Percentiles rank a stretch among this genome's conserved stretches.
Conservation (phyloP, 2,888 invertebrate species). For the Chalcis sispes region DNA sequence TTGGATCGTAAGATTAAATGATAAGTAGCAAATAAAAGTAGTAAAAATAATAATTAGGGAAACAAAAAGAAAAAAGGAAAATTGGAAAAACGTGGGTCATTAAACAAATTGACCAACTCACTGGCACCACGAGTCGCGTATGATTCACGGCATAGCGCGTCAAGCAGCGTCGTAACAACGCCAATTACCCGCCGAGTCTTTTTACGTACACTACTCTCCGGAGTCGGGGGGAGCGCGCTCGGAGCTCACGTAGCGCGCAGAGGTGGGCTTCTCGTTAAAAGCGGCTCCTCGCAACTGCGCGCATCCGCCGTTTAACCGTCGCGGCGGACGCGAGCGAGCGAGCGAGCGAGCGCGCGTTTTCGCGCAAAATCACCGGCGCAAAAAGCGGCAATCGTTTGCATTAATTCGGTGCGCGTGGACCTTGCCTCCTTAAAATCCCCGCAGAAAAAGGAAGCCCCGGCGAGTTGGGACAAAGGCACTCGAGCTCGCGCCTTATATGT, state of each 20-base stretch:
- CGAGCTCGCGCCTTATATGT: slow-evolving; percentile 61
- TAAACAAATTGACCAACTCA: not conserved
- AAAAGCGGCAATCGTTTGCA: slow-evolving; percentile 38
- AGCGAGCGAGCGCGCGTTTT: not conserved
- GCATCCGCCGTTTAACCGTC: not conserved
- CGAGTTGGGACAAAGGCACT: slow-evolving; percentile 47
- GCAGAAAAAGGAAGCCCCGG: slow-evolving; percentile 22
- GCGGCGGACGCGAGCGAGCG: not conserved
- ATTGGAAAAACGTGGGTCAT: not conserved
- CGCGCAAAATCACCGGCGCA: not conserved
- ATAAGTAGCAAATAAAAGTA: too few relatives aligned
- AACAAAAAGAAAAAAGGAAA: too few relatives aligned
- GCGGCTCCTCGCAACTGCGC: not conserved
- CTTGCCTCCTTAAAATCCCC: not conserved
- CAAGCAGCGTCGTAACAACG: slow-evolving; percentile 1
- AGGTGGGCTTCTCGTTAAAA: slow-evolving; percentile 16
- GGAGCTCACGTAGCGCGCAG: not conserved
- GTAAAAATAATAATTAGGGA: too few relatives aligned
- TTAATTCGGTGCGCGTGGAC: slow-evolving; percentile 8
- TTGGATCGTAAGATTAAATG: too few relatives aligned
- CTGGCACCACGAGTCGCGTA: not conserved
- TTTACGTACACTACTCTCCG: not conserved
- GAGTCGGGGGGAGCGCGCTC: not conserved
- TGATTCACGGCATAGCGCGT: slow-evolving; percentile 24
- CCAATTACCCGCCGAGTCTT: slow-evolving; percentile 23